Evolutionary conservation across 1,140 invertebrate genomes (phyloP).

Genomic region (Eriosoma lanigerum): DNA sequence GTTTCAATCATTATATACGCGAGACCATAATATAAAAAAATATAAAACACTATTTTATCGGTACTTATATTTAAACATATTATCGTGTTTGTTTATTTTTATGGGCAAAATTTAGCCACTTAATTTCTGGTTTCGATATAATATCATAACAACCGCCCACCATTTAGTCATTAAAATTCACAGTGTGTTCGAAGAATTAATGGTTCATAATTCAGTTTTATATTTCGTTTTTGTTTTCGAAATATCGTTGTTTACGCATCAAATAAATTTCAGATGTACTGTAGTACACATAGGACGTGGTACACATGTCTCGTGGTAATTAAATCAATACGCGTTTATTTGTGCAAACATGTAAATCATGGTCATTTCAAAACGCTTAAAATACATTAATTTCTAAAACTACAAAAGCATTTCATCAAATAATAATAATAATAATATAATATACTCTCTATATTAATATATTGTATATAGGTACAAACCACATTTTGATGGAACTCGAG

Average conservation of each 20-base stretch:
- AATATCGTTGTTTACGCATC: neutral
- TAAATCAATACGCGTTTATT: neutral
- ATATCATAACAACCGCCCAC: neutral
- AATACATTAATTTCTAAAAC: neutral
- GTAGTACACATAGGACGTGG: neutral
- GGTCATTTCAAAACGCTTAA: neutral
- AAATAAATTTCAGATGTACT: neutral
- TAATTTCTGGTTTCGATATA: conserved; percentile 12
- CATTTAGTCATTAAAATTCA: conserved; percentile 2
- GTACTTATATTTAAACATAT: too few species aligned
- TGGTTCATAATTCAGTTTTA: neutral
- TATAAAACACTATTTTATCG: too few species aligned
- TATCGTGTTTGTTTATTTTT: neutral
- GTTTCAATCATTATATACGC: too few species aligned
- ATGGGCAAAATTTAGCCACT: neutral
- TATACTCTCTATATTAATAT: too few species aligned
- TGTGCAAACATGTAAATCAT: neutral
- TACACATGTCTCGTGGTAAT: neutral
- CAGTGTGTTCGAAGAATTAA: neutral
- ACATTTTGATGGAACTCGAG: neutral
- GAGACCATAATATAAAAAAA: too few species aligned
- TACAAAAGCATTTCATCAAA: neutral
- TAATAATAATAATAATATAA: neutral
- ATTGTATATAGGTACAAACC: neutral
- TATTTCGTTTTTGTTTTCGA: neutral